Conservation (phyloP, 2,888 invertebrate genomes). For the Pharmacophagus antenor region DNA sequence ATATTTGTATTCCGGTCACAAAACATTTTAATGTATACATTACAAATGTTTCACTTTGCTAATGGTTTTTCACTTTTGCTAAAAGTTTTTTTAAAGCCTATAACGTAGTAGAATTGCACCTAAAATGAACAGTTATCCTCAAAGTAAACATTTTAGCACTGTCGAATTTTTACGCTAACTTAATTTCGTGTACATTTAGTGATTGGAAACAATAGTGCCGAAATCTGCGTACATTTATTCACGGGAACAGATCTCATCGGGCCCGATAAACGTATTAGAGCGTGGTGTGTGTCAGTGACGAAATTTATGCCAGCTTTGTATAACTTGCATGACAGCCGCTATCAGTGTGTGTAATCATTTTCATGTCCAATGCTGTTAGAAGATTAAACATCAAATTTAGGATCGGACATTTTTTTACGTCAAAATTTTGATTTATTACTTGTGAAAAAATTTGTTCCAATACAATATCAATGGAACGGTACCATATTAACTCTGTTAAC, state of each 20-base stretch:
- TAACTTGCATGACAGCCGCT: slow-evolving; percentile 9
- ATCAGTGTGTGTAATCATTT: slow-evolving; percentile 16
- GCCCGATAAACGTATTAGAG: slow-evolving; percentile 51
- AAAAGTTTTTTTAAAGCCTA: too few relatives aligned
- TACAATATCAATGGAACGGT: too few relatives aligned
- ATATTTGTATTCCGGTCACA: too few relatives aligned
- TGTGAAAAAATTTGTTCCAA: too few relatives aligned
- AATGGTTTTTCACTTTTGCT: too few relatives aligned
- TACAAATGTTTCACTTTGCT: too few relatives aligned
- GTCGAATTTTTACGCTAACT: slow-evolving; percentile 10
- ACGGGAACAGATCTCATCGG: slow-evolving; percentile 44
- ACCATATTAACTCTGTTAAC: too few relatives aligned
- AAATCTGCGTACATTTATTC: slow-evolving; percentile 33
- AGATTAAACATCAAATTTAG: slow-evolving; percentile 11
- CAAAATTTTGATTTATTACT: background rate
- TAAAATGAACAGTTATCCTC: background rate
- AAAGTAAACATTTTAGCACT: background rate
- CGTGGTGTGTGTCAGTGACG: slow-evolving; percentile 44
- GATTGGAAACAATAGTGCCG: slow-evolving; percentile 31
- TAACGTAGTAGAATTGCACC: background rate
- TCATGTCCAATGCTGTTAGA: slow-evolving; percentile 21
- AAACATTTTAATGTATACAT: too few relatives aligned
- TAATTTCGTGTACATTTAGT: slow-evolving; percentile 8
- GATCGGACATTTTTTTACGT: background rate
- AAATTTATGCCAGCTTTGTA: slow-evolving; percentile 15